Percentiles rank a stretch among this genome's conserved stretches.
Evolutionary conservation across 2,113 vertebrate genomes (phyloP).

Genomic region (Sisor rabdophorus): DNA sequence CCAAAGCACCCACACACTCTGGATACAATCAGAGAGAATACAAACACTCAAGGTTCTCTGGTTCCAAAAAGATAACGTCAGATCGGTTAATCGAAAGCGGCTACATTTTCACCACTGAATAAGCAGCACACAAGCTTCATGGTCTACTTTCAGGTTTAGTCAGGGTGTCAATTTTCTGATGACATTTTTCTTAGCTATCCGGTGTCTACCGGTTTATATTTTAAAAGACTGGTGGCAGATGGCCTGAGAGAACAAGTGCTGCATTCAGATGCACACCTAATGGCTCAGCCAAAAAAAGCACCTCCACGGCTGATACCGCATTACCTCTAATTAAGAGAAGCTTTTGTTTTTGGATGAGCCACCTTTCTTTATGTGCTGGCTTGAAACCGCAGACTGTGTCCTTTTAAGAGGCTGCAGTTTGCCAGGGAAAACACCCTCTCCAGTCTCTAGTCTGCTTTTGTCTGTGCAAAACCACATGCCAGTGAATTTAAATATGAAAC

Average conservation of each 20-base stretch:
- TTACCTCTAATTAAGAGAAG: constrained; percentile 67
- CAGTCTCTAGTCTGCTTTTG: constrained; percentile 16
- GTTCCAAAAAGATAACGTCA: background rate
- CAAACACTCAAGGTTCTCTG: background rate
- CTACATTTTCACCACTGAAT: background rate
- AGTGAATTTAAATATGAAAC: constrained; percentile 40
- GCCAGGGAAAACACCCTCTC: constrained; percentile 40
- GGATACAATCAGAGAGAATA: constrained; percentile 21
- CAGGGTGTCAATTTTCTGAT: constrained; percentile 55
- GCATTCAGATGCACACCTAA: constrained; percentile 54
- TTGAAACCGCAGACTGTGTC: constrained; percentile 29
- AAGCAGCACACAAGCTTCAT: constrained; percentile 23
- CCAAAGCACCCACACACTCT: constrained; percentile 17
- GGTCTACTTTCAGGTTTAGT: constrained; percentile 58
- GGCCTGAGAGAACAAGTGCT: constrained; percentile 49
- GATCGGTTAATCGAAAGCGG: background rate
- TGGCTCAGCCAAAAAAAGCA: constrained; percentile 56
- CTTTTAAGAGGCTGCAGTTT: constrained; percentile 46
- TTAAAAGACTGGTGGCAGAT: constrained; percentile 52
- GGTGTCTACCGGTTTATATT: constrained; percentile 29
- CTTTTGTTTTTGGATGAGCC: constrained; percentile 61
- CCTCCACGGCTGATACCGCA: constrained; percentile 62
- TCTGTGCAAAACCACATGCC: constrained; percentile 35
- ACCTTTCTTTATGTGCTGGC: constrained; percentile 41
- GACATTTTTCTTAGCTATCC: constrained; percentile 60